A percentile compares a stretch with the other conserved stretches of the same genome.
Evolutionary conservation across 1,140 invertebrate species (phyloP).

Genomic region (Pseudobourletiella spinata): DNA sequence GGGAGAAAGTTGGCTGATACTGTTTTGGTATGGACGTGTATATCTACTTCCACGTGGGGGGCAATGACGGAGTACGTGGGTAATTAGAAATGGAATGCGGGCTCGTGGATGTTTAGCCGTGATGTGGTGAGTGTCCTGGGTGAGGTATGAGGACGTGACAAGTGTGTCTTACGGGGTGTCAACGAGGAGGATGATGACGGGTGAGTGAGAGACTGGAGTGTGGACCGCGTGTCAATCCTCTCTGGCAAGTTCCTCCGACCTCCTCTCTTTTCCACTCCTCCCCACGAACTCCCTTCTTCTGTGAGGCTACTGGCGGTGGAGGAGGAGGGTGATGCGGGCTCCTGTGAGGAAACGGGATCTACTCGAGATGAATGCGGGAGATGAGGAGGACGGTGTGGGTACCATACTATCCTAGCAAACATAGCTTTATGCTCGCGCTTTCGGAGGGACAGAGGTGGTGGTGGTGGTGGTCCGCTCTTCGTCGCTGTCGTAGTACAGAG

Average conservation of each 20-base stretch:
- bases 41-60: too few species aligned
- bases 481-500: background rate
- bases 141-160: background rate
- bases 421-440: too few species aligned
- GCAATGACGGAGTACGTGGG: too few species aligned
- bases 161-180: background rate
- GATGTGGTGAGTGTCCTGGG: background rate
- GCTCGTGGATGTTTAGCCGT: background rate
- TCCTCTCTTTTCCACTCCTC: too few species aligned
- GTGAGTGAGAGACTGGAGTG: conserved; percentile 2
- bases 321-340: background rate
- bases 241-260: background rate
- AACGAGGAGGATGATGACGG: conserved; percentile 27
- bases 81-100: too few species aligned
- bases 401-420: background rate
- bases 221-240: conserved; percentile 5
- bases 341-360: background rate
- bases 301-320: background rate
- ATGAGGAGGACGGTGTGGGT: too few species aligned
- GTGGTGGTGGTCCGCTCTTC: too few species aligned
- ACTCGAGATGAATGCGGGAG: background rate
- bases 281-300: too few species aligned
- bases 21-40: background rate
- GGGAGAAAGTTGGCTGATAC: background rate
- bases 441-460: too few species aligned